phyloP scores from a whole-genome alignment of 1,140 invertebrate species.

The Telenomus remus region DNA sequence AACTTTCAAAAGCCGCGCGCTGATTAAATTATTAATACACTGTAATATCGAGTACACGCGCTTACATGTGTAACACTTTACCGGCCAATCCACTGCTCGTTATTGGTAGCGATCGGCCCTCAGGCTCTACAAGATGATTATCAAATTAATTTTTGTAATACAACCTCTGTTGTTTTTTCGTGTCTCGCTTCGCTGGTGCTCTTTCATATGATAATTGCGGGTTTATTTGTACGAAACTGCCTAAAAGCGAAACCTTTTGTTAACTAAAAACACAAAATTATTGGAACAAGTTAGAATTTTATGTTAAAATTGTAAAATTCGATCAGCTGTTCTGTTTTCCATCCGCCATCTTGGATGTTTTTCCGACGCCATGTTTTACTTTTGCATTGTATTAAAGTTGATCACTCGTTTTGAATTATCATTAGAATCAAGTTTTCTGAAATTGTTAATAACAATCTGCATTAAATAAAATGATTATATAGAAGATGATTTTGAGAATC shows the following conservation, averaged over 20 bases:
- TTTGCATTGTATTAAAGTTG: too few species aligned
- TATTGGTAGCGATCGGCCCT: slow-evolving; percentile 25
- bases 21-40: slow-evolving; percentile 51
- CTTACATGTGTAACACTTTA: slow-evolving; percentile 38
- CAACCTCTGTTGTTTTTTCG: slow-evolving; percentile 1
- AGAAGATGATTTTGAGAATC: too few species aligned
- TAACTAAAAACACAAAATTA: too few species aligned
- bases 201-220: slow-evolving; percentile 22
- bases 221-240: slow-evolving; percentile 7
- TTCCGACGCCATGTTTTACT: too few species aligned
- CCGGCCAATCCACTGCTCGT: slow-evolving; percentile 20
- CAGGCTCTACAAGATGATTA: slow-evolving; percentile 25
- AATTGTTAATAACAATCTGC: too few species aligned
- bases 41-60: slow-evolving; percentile 23
- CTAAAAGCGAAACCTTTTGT: background rate
- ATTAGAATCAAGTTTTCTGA: too few species aligned
- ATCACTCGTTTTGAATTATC: too few species aligned
- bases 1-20: slow-evolving; percentile 21
- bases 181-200: slow-evolving; percentile 4
- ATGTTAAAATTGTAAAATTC: too few species aligned
- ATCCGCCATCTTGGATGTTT: too few species aligned
- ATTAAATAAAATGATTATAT: too few species aligned
- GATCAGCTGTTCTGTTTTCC: too few species aligned
- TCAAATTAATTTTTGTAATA: slow-evolving; percentile 37
- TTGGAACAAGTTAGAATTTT: too few species aligned